Conservation (phyloP, 2,888 invertebrate species). For the Ypsolopha sequella region DNA sequence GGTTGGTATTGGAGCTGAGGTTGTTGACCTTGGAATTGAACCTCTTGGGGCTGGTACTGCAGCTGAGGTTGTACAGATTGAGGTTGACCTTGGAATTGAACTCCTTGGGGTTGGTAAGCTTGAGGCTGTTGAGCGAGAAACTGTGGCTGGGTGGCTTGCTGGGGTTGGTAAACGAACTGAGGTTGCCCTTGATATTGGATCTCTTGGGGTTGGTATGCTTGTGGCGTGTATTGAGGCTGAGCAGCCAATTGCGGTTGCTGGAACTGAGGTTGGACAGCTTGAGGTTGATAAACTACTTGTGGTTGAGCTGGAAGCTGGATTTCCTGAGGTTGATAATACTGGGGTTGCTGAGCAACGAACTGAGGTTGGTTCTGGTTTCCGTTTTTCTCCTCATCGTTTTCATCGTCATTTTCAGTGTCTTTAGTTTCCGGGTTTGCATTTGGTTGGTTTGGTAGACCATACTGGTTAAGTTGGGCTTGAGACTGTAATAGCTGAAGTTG, state of each 20-base stretch:
- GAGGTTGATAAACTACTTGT: no score
- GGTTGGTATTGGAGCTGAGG: conserved; percentile 8
- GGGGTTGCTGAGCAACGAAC: not conserved
- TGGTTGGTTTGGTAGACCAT: conserved; percentile 16
- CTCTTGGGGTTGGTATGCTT: not conserved
- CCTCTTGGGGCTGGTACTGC: conserved; percentile 9
- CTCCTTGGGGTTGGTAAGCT: conserved; percentile 3
- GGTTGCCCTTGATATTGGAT: not conserved
- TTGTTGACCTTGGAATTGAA: conserved; percentile 17
- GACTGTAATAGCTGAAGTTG: conserved; percentile 28
- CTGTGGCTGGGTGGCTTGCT: conserved; percentile 4
- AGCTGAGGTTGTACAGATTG: not conserved
- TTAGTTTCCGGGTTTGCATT: conserved; percentile 8
- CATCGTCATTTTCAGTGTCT: conserved; percentile 7
- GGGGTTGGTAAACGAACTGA: not conserved
- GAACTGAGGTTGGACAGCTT: no score
- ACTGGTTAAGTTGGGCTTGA: conserved; percentile 18
- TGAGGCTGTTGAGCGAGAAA: conserved; percentile 7
- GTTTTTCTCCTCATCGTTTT: conserved; percentile 6
- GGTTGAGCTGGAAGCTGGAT: not conserved
- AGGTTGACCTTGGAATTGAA: conserved; percentile 6
- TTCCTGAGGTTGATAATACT: conserved; percentile 8
- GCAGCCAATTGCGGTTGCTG: no score
- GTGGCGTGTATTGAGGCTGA: not conserved
- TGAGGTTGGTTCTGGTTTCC: conserved; percentile 10